A percentile compares a stretch with the other conserved stretches of the same genome.
Conservation (phyloP, 2,797 vertebrate genomes). For the Taenioides sp. region DNA sequence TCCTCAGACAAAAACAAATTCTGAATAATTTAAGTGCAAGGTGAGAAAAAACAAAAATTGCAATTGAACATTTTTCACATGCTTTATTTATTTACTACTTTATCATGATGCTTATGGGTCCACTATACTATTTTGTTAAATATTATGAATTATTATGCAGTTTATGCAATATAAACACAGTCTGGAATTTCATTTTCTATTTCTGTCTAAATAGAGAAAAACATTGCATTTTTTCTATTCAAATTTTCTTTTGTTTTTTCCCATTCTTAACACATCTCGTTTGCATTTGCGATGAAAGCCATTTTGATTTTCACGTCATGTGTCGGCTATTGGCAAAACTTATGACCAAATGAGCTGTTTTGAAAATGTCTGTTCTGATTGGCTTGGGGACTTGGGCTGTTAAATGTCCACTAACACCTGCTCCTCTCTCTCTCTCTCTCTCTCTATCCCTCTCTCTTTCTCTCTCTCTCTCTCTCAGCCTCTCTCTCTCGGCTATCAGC, state of each 20-base stretch:
- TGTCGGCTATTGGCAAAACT: constrained; percentile 47
- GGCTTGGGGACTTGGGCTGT: constrained; percentile 62
- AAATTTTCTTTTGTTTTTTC: constrained; percentile 15
- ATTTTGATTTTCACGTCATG: constrained; percentile 48
- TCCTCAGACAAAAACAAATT: constrained; percentile 10
- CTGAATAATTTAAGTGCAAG: constrained; percentile 2
- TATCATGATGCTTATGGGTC: too few species aligned
- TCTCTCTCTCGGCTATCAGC: constrained; percentile 50
- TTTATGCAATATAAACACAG: too few species aligned
- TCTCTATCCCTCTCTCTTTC: constrained; percentile 44
- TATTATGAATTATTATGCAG: too few species aligned
- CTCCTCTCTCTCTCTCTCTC: constrained; percentile 44
- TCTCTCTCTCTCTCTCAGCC: constrained; percentile 31
- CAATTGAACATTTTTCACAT: too few species aligned
- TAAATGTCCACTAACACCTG: constrained; percentile 67
- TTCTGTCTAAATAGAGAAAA: too few species aligned
- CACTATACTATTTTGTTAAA: too few species aligned
- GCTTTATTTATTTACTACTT: too few species aligned
- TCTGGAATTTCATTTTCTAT: too few species aligned
- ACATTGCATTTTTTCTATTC: too few species aligned
- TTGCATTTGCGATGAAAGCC: constrained; percentile 37
- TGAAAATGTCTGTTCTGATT: constrained; percentile 63
- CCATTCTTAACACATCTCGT: constrained; percentile 32
- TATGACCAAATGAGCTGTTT: constrained; percentile 50
- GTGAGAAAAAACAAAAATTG: constrained; percentile 12